Base-by-base conservation (phyloP, 2,113 vertebrate species). In the Sardina pilchardus region DNA sequence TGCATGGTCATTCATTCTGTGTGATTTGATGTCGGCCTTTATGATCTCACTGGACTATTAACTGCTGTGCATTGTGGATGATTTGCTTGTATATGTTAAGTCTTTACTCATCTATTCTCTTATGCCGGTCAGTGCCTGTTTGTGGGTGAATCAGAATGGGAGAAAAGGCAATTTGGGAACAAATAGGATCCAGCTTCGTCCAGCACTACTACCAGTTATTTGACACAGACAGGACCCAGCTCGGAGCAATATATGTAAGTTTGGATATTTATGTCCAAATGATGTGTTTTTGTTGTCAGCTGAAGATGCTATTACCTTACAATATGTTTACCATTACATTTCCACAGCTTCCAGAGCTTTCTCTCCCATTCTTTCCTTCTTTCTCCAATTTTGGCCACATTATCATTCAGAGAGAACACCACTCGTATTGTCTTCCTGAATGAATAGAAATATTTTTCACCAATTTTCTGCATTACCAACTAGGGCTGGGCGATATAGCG, bases 241-340 rank as follows among this genome's bases (percentile, higher is more conserved):
- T 99, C 88, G 97, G 96, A 94, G 95, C 96, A 92, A 97, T 99
- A 96, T 99, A 99, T 92, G 98, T 99, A 91, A 99, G 98, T 99
- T 90, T 39, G 16, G 44, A 8, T 17, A 16, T 78, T 78, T 34
- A 36, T 78, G 30, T 71, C n/a, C 30, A 39, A 12, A 30, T 56
- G 45, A 21, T 83, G 34, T 83, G 47, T 83, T 48, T 36, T 30
- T 14, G 8, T 82, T 48, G 21, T 34, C 17, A 59, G 14, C 56
- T 8, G 24, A 67, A 30, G n/a, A 30, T 26, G 10, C 6, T 36
- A 2, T 78, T 78, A 12, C 12, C 67, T 75, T 14, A 16, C 30
- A 30, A 71, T 6, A 71, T 34, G 0, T 75, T 67, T 78, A 4
- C 6, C 16, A 14, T 36, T 34, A 17, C 3, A 16, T 78, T 78